Evolutionary conservation across 2,797 vertebrate species (phyloP).

Genomic region (Alca torda): DNA sequence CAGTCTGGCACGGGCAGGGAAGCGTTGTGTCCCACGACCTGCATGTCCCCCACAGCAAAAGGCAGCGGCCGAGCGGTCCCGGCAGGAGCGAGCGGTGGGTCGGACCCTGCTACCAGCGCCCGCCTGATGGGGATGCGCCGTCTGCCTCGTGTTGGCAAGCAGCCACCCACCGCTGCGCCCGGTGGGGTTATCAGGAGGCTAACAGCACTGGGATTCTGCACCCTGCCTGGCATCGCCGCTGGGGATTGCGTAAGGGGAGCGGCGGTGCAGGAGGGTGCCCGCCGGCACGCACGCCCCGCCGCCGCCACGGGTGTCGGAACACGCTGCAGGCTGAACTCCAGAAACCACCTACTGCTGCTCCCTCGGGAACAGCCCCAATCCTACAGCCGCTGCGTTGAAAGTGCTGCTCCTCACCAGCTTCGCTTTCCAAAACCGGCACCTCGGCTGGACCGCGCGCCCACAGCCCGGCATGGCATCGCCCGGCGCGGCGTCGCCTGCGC

Average conservation of each 20-base stretch:
- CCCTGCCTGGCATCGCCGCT: background rate
- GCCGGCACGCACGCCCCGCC: background rate
- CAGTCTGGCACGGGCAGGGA: background rate
- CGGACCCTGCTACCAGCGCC: background rate
- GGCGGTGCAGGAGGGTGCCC: background rate
- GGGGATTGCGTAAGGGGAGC: fast-evolving
- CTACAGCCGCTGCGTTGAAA: background rate
- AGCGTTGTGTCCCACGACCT: fast-evolving
- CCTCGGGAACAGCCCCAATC: background rate
- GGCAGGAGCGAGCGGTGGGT: background rate
- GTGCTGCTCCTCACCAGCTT: background rate
- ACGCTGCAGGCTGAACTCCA: background rate
- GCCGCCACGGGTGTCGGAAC: background rate
- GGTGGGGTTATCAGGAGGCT: background rate
- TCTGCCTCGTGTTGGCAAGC: fast-evolving
- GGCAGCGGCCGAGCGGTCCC: fast-evolving
- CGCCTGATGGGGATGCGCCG: fast-evolving
- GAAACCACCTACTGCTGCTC: conserved; percentile 9
- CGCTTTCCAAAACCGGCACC: background rate
- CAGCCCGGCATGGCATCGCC: background rate
- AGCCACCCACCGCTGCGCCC: fast-evolving
- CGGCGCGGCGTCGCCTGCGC: fast-evolving
- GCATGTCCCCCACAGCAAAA: fast-evolving
- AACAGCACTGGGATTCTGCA: background rate
- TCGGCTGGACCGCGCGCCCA: background rate